Conservation (phyloP, 2,113 vertebrate species). For the Psilopogon haemacephalus region DNA sequence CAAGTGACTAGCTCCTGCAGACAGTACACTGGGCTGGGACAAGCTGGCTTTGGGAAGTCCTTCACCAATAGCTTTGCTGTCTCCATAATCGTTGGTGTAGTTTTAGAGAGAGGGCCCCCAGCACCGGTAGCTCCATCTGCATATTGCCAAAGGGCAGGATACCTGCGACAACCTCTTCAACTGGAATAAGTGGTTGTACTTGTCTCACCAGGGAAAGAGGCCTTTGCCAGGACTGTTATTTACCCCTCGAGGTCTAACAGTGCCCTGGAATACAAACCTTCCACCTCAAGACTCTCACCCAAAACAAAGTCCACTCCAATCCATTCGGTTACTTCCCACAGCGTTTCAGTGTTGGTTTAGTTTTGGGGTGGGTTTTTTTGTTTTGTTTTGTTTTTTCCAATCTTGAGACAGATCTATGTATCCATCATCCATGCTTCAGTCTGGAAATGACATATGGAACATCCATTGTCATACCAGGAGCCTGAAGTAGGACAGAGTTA, state of each 20-base stretch:
- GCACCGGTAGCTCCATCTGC: neutral
- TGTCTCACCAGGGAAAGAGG: neutral
- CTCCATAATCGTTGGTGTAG: neutral
- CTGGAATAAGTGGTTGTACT: neutral
- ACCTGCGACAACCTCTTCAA: neutral
- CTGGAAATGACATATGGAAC: neutral
- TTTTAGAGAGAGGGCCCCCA: neutral
- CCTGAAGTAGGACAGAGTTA: conserved; percentile 9
- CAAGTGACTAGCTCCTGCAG: neutral
- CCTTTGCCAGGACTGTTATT: neutral
- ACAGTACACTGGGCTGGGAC: neutral
- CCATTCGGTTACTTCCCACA: neutral
- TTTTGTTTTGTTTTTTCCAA: neutral
- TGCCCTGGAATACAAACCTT: neutral
- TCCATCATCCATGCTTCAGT: neutral
- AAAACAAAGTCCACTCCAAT: neutral
- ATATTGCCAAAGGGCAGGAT: neutral
- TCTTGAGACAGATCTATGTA: neutral
- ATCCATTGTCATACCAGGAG: neutral
- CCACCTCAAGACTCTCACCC: neutral
- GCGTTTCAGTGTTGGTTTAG: neutral
- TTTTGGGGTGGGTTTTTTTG: neutral
- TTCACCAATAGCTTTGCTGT: neutral
- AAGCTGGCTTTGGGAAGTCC: neutral
- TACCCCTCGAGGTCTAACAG: neutral